phyloP scores from a whole-genome alignment of 2,888 invertebrate species.

The Plebejus melissa region DNA sequence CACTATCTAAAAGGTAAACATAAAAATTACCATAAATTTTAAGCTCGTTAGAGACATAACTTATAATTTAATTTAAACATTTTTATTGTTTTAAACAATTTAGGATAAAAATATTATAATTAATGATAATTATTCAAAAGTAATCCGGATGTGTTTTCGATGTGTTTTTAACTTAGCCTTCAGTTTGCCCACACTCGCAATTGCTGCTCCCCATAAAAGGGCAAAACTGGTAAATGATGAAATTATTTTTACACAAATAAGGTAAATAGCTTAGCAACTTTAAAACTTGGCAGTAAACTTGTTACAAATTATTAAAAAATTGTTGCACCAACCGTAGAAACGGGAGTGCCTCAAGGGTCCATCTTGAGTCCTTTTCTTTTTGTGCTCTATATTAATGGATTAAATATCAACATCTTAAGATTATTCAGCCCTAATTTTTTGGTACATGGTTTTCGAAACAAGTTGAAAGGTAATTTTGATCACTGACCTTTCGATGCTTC shows the following conservation, averaged over 20 bases:
- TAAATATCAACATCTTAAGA: not conserved
- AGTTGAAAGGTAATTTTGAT: not conserved
- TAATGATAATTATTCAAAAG: slow-evolving; percentile 21
- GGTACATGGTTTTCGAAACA: no score
- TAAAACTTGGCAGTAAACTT: not conserved
- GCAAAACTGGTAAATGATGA: slow-evolving; percentile 3
- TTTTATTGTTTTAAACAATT: slow-evolving; percentile 16
- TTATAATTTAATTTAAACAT: not conserved
- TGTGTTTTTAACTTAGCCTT: slow-evolving; percentile 15
- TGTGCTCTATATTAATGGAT: not conserved
- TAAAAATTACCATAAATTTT: slow-evolving; percentile 12
- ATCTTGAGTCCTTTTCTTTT: not conserved
- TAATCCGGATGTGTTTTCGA: slow-evolving; percentile 22
- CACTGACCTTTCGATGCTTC: not conserved
- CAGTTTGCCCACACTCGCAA: slow-evolving; percentile 1
- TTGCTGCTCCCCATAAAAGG: not conserved
- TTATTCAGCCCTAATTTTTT: not conserved
- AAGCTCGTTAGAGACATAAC: slow-evolving; percentile 17
- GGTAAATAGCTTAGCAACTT: slow-evolving; percentile 26
- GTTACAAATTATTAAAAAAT: not conserved
- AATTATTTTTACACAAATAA: slow-evolving; percentile 3
- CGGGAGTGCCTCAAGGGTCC: not conserved
- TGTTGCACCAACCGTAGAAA: not conserved
- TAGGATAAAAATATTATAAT: slow-evolving; percentile 17
- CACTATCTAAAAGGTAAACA: not conserved